Conservation (phyloP, 2,888 invertebrate genomes). For the Doris montereyensis region DNA sequence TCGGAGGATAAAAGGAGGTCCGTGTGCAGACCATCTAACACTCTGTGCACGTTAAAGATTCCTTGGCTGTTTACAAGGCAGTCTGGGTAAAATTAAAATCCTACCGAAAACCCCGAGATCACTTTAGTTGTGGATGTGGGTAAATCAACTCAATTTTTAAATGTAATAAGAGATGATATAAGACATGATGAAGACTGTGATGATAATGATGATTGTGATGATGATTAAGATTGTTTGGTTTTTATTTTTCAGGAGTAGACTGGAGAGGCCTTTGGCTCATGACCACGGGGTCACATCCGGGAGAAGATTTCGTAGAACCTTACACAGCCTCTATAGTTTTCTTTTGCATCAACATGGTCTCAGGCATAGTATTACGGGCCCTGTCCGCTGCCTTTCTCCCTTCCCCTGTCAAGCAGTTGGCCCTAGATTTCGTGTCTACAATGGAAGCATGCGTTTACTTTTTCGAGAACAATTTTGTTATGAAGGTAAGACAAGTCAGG, state of each 20-base stretch:
- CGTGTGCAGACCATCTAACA: no score
- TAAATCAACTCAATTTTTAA: no score
- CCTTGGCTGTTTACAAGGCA: no score
- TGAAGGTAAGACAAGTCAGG: slow-evolving; percentile 48
- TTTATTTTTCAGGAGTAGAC: slow-evolving; percentile 45
- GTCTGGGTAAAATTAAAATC: no score
- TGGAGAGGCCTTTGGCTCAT: slow-evolving; percentile 49
- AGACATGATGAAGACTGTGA: no score
- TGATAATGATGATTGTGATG: no score
- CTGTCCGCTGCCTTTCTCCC: slow-evolving; percentile 50
- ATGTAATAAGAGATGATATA: no score
- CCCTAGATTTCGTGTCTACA: slow-evolving; percentile 61
- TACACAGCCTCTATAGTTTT: slow-evolving; percentile 59
- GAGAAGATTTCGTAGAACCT: slow-evolving; percentile 56
- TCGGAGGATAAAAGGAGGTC: no score
- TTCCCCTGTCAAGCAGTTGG: slow-evolving; percentile 47
- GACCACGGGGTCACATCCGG: slow-evolving; percentile 45
- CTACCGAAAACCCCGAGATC: no score
- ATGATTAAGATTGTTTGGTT: no score
- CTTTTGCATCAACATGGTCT: slow-evolving; percentile 55
- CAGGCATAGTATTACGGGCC: slow-evolving; percentile 53
- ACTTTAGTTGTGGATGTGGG: no score
- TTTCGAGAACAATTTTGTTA: slow-evolving; percentile 67
- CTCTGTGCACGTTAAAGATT: no score
- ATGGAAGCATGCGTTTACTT: slow-evolving; percentile 66